Evolutionary conservation across 2,113 vertebrate genomes (phyloP), one percentile per base, ranked within the genome.

Genomic region (Callopanchax toddi): DNA sequence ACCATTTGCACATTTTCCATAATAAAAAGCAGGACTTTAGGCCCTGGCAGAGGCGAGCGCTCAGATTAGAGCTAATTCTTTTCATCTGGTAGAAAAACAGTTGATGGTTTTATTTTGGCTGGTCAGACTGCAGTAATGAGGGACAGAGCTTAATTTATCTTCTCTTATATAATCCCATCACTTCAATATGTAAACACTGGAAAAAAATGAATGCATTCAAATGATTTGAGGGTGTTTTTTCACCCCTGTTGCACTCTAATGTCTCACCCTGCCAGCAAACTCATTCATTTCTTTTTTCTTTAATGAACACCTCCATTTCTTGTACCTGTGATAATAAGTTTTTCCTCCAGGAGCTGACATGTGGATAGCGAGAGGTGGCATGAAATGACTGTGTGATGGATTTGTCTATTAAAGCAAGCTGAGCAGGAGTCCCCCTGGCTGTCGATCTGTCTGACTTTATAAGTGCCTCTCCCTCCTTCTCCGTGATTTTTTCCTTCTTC

Each of bases 1-100:
- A 83, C 45, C 42, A 57, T 43, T 67, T 45, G 43, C 73, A 66
- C 45, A 79, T 85, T 90, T 90, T 90, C 85, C 86, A 87, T 68
- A 85, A 84, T 82, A 82, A 84, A 82, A 76, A 58, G 21, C 3
- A 53, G 51, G 23, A 45, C 72, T 71, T 77, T 77, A 73, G 65
- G 78, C 67, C 45, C 49, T 36, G 21, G 60, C 50, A 57, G 51
- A 70, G 45, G 32, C 23, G 17, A 62, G 58, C 17, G n/a, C 37
- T 57, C 62, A 82, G 78, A 86, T 84, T 79, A 80, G 44, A 77
- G 40, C 7, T 86, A 83, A 87, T 85, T 26, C 74, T 72, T 86
- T 76, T 84, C 85, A 86, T 85, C 77, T 81, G 79, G 52, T 53
- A 58, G 53, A 53, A 58, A 67, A 57, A 42, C 48, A 74, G 44